Evolutionary conservation across 2,888 invertebrate genomes (phyloP), one percentile per base, ranked within the genome.

Genomic region (Nasonia oneida): DNA sequence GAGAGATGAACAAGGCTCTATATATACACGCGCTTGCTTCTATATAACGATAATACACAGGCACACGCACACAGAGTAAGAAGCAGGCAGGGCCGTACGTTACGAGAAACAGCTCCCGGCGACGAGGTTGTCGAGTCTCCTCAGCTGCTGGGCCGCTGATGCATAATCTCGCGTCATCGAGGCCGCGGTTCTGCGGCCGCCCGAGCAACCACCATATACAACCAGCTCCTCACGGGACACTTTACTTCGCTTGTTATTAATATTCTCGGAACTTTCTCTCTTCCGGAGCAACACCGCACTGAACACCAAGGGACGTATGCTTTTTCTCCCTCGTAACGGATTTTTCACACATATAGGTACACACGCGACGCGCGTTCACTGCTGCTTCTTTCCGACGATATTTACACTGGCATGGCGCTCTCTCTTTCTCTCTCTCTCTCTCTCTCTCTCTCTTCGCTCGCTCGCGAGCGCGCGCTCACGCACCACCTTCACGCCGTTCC

Each of bases 21-120:
- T 74, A 74, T 74, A 74, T n/a, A 37, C 39, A 39, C 47, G 23
- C 29, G 57, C 57, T 61, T 29, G 33, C 14, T 33, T 33, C 64
- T 67, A 67, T 29, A 29, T 67, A 67, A 33, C 64, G 64, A 29
- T 29, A 67, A 15, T 10, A 67, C 33, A 33, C 64, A 64, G 29
- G 14, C 61, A 61, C 6, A 23, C 23, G 1, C 61, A n/a, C n/a
- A 23, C n/a, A 61, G n/a, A 61, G 61, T 0, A 1, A 64, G 1
- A 67, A 10, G 29, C 33, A 67, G 12, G 50, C 29, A 18, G 23
- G 37, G 53, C n/a, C 85, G 67, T 82, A 85, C 83, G 83, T 86
- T 86, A 83, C 61, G 80, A 86, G 76, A 79, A 33, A 83, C 71
- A 80, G 76, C 39, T 83, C 74, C 74, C 75, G 67, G 37, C 42